These are phyloP conservation scores for Mormyrus iriodes DNA, from an alignment of 2,113 vertebrate species.

Conservation along the genomic window DNA sequence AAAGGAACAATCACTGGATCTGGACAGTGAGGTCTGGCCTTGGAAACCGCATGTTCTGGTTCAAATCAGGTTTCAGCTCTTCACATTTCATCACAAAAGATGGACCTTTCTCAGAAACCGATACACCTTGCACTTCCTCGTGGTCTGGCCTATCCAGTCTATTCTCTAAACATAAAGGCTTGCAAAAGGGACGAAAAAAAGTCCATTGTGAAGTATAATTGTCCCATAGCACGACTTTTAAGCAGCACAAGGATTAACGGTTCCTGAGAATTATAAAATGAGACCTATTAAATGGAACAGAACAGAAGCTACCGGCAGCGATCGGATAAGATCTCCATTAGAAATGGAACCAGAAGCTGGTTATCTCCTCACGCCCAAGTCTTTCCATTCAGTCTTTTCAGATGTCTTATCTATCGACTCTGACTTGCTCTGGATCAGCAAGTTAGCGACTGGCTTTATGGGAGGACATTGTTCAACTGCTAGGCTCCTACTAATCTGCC, in stretches of 20 bases:
- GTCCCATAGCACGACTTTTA: not conserved
- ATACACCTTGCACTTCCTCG: not conserved
- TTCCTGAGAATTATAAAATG: conserved; percentile 5
- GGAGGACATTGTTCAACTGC: not conserved
- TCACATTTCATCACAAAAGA: conserved; percentile 3
- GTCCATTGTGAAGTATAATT: not conserved
- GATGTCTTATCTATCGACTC: conserved; percentile 8
- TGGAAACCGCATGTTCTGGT: not conserved
- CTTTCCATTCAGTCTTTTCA: not conserved
- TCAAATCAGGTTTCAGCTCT: not conserved
- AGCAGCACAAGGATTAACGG: not conserved
- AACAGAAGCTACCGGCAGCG: conserved; percentile 27
- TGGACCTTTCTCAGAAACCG: not conserved
- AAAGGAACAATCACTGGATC: not conserved
- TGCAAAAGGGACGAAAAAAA: not conserved
- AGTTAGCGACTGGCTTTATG: not conserved
- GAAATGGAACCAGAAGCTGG: conserved; percentile 40
- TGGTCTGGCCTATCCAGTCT: not conserved
- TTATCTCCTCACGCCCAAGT: conserved; percentile 21
- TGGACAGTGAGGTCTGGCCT: not conserved
- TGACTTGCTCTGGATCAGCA: not conserved
- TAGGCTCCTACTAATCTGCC: not conserved
- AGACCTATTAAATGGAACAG: conserved; percentile 27
- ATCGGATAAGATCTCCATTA: conserved; percentile 41
- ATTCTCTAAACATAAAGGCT: not conserved